Conservation (phyloP, 2,113 vertebrate species). For the Neolamprologus kungweensis region DNA sequence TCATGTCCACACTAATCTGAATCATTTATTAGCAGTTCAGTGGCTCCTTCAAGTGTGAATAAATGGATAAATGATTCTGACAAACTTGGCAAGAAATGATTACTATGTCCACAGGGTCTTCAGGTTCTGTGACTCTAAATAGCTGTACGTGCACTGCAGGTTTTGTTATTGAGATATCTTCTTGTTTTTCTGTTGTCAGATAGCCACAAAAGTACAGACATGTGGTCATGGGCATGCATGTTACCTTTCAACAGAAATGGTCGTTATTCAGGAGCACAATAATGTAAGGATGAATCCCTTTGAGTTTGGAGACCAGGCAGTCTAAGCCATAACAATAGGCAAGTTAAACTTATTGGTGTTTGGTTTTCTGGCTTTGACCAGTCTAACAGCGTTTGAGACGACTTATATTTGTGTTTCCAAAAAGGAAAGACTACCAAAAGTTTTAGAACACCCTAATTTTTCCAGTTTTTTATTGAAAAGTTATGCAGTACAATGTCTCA, state of each 20-base stretch:
- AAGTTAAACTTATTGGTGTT: neutral
- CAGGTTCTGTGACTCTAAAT: neutral
- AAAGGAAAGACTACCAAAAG: neutral
- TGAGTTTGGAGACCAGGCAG: neutral
- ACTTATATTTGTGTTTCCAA: neutral
- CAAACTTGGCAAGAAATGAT: neutral
- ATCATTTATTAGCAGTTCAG: neutral
- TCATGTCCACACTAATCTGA: neutral
- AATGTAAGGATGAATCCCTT: neutral
- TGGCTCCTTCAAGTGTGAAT: neutral
- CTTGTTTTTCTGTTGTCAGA: neutral
- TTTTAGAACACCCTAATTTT: neutral
- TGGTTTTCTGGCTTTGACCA: neutral
- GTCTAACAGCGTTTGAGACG: accelerated
- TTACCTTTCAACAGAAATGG: neutral
- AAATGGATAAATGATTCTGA: neutral
- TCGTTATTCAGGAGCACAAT: neutral
- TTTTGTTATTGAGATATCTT: neutral
- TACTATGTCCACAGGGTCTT: neutral
- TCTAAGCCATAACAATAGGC: neutral
- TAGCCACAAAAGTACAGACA: neutral
- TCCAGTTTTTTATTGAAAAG: neutral
- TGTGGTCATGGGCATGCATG: neutral
- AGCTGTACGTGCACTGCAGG: neutral
- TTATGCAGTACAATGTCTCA: neutral